These are phyloP conservation scores for Gerris buenoi DNA, from an alignment of 1,140 invertebrate species.

Conservation along the genomic window DNA sequence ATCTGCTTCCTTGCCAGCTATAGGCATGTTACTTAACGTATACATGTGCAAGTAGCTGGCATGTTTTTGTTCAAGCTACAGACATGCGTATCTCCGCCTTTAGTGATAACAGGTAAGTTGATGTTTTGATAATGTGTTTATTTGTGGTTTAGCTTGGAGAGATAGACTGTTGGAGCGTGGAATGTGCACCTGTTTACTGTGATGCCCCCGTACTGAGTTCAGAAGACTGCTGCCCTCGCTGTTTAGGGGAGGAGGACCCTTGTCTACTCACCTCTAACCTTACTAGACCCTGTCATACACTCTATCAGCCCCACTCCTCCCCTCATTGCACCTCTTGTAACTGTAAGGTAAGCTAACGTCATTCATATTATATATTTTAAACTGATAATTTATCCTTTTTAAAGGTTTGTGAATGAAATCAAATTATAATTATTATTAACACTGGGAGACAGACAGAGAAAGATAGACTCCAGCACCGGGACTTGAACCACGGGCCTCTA, in stretches of 20 bases:
- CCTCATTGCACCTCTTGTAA: conserved; percentile 55
- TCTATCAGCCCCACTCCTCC: conserved; percentile 11
- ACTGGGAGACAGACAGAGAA: not conserved
- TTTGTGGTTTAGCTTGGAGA: conserved; percentile 53
- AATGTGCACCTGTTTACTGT: conserved; percentile 60
- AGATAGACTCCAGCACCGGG: not conserved
- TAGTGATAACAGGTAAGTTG: too few species aligned
- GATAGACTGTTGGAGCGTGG: conserved; percentile 74
- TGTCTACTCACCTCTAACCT: conserved; percentile 17
- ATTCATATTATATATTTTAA: not conserved
- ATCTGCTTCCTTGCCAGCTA: too few species aligned
- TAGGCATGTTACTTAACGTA: too few species aligned
- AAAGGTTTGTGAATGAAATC: not conserved
- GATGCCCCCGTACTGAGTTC: conserved; percentile 43
- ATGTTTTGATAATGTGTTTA: too few species aligned
- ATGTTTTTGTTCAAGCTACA: too few species aligned
- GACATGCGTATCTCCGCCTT: too few species aligned
- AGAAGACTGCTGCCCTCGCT: conserved; percentile 55
- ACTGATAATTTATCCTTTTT: not conserved
- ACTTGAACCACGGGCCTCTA: not conserved
- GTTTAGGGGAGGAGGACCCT: conserved; percentile 42
- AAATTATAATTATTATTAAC: not conserved
- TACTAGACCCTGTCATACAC: conserved; percentile 3
- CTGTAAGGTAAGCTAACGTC: conserved; percentile 49
- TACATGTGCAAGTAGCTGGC: too few species aligned